phyloP scores from a whole-genome alignment of 1,140 invertebrate species.

The Orchesella cincta region DNA sequence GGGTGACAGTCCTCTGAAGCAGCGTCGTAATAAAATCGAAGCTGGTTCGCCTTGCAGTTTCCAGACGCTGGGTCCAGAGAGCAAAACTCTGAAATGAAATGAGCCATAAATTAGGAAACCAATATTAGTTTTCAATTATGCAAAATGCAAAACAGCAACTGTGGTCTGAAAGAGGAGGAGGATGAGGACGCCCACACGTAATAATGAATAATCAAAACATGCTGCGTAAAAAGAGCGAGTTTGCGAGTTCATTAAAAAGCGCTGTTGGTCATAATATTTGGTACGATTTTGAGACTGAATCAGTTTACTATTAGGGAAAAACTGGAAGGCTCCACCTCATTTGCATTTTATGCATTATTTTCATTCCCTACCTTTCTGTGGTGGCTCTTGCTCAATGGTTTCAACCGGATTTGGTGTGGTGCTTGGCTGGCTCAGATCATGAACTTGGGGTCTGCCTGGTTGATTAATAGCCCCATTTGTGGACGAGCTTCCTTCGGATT shows the following conservation, averaged over 20 bases:
- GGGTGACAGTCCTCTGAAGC: constrained; percentile 72
- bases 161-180: neutral
- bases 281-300: no score
- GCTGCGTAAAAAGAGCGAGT: no score
- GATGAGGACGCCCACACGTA: no score
- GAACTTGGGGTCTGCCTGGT: constrained; percentile 5
- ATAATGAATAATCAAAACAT: no score
- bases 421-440: neutral
- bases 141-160: neutral
- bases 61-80: constrained; percentile 71
- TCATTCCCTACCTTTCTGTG: constrained; percentile 4
- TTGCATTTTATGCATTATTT: no score
- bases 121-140: neutral
- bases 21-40: constrained; percentile 78
- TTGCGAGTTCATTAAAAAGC: no score
- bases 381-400: neutral
- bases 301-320: no score
- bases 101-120: neutral
- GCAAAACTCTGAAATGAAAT: constrained; percentile 67
- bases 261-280: no score
- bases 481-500: constrained; percentile 24
- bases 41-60: constrained; percentile 77
- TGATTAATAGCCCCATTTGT: neutral
- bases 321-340: no score
- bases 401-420: neutral